These are phyloP conservation scores for Apamea anceps DNA, from an alignment of 2,888 invertebrate species.

Conservation along the genomic window DNA sequence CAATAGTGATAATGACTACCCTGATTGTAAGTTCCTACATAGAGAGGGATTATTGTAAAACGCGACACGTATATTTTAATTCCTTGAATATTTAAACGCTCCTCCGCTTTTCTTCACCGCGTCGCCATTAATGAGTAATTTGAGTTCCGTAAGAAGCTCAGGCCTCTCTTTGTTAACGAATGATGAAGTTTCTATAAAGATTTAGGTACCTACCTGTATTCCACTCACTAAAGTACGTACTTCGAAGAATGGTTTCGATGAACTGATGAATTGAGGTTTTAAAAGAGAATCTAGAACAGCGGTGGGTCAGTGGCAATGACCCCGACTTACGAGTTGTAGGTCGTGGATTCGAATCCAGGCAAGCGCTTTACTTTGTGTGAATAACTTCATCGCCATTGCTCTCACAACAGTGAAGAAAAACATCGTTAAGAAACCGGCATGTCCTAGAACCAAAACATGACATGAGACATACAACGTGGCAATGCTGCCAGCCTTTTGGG, in stretches of 20 bases:
- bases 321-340: neutral
- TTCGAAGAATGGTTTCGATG: constrained; percentile 5
- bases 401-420: neutral
- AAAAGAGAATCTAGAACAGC: neutral
- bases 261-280: neutral
- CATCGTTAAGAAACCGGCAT: neutral
- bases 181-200: constrained; percentile 20
- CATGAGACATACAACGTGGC: too few relatives aligned
- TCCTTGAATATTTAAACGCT: constrained; percentile 66
- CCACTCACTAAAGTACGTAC: constrained; percentile 3
- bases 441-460: neutral
- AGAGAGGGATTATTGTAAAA: constrained; percentile 48
- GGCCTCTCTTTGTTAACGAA: constrained; percentile 60
- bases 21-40: constrained; percentile 7
- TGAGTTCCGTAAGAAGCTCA: constrained; percentile 64
- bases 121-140: constrained; percentile 68
- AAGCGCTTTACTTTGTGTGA: neutral
- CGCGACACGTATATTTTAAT: constrained; percentile 58
- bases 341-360: too few relatives aligned
- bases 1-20: neutral
- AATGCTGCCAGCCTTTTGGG: too few relatives aligned
- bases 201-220: neutral
- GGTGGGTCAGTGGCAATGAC: neutral
- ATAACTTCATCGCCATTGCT: neutral
- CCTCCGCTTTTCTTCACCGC: constrained; percentile 54